Percentiles rank a stretch among this genome's conserved stretches.
These are phyloP conservation scores for Heliconius melpomene DNA, from an alignment of 1,140 invertebrate species.

Conservation along the genomic window DNA sequence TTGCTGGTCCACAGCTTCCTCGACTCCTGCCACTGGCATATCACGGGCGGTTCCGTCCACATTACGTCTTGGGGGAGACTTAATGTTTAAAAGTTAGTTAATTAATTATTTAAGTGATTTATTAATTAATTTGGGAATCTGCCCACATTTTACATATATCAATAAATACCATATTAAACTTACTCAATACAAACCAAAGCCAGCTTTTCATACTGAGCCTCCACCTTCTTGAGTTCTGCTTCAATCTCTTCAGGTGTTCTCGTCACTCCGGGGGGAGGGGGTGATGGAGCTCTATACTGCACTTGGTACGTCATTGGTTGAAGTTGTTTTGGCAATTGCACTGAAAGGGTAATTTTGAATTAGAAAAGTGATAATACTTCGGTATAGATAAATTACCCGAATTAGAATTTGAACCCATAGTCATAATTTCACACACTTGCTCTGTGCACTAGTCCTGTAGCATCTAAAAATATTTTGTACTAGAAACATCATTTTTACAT, in stretches of 20 bases:
- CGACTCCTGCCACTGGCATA: constrained; percentile 88
- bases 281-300: constrained; percentile 86
- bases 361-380: no score
- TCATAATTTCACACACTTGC: no score
- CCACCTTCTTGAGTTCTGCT: constrained; percentile 87
- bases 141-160: background rate
- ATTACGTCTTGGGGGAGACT: constrained; percentile 88
- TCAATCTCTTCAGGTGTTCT: constrained; percentile 90
- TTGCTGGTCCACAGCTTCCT: constrained; percentile 86
- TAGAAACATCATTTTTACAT: no score
- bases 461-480: no score
- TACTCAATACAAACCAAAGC: constrained; percentile 87
- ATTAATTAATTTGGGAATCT: no score
- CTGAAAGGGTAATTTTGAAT: constrained; percentile 68
- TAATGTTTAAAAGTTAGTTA: constrained; percentile 15
- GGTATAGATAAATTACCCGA: no score
- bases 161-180: constrained; percentile 44
- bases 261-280: constrained; percentile 84
- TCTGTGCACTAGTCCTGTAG: no score
- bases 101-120: no score
- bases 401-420: no score
- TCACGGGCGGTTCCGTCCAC: constrained; percentile 91
- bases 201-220: constrained; percentile 88
- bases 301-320: constrained; percentile 85
- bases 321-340: constrained; percentile 85